Base-by-base conservation (phyloP, 2,888 invertebrate species). In the Hyppa rectilinea region DNA sequence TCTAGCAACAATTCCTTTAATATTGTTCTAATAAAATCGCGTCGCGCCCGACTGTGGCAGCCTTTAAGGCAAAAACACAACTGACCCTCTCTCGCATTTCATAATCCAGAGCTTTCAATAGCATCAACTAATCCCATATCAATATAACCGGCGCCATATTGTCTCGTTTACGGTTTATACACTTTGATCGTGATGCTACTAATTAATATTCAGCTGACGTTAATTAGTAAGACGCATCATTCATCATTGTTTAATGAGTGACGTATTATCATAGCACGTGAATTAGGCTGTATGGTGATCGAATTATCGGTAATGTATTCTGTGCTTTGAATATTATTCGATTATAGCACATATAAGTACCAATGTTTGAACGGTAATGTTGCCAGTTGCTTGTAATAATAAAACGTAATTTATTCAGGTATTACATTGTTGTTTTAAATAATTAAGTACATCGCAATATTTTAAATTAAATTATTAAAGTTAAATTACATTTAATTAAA, bases 151-250 rank as follows among this genome's bases (percentile, higher is more conserved):
- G 5, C 47, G 47, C 52, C 36, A 53, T 36, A 26, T 47, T 45
- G 63, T 63, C 58, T 75, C 58, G 43, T n/a, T n/a, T n/a, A n/a
- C 49, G 4, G 56, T 29, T 62, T 26, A 34, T 61, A 45, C 38
- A 45, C 43, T 38, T 52, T 58, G 29, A 52, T 45, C 10, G 0
- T 36, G 5, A 31, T 50, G 29, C 50, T 68, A 50, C 43, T 47
- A 53, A 43, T 79, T 55, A 73, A 55, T 55, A 73, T 43, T 49
- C 53, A 59, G 12, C 14, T 58, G 23, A 43, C 17, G 34, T 12
- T 59, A 73, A 79, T 79, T 53, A 59, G 12, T 2, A 23, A 14
- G n/a, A 40, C 36, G 23, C 29, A 59, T 72, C 45, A 50, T 47
- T 71, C 45, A 71, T 29, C 12, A 29, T 40, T 55, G 40, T 55